Base-by-base conservation (phyloP, 2,888 invertebrate genomes). In the Automeris io region DNA sequence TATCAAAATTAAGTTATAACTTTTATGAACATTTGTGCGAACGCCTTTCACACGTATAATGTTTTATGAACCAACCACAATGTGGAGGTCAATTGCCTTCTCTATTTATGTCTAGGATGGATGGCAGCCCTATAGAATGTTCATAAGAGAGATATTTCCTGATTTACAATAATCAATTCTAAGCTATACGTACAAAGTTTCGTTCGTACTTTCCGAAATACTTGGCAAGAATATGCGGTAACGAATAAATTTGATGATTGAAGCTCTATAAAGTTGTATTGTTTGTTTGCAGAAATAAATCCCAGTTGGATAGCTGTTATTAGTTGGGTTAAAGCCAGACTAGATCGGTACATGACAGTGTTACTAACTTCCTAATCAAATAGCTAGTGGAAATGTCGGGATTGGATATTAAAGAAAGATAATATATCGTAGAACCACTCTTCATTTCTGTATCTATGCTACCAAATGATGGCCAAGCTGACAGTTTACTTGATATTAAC, bases 211-310 rank as follows among this genome's bases (percentile, higher is more conserved):
- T 51, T 40, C 41, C 41, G 18, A 38, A 47, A 46, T 57, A 59
- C 59, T 69, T 74, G 70, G 69, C 70, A 68, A 53, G 55, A 57
- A 52, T 47, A 54, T 52, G 39, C 40, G 41, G 45, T 53, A 56
- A 51, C 51, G 57, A 56, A 70, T 67, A 70, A 67, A 73, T 70
- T 64, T 51, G 61, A 55, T 63, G 63, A 71, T 73, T 67, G 64
- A 62, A 62, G 58, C 61, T 53, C 52, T 54, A 54, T 72, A 70
- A 72, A 70, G 64, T 62, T 42, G 47, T 51, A 55, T 60, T 46
- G 61, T 60, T 61, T 77, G 69, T 73, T 71, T 67, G 63, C 59
- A 56, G 59, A 67, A 64, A 67, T 66, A 70, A 65, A 67, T 66
- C 69, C 53, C 46, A 55, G 43, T 43, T 46, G 61, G 60, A 68